A percentile compares a stretch with the other conserved stretches of the same genome.
phyloP scores from a whole-genome alignment of 2,113 vertebrate genomes.

The Sclerurus mexicanus region DNA sequence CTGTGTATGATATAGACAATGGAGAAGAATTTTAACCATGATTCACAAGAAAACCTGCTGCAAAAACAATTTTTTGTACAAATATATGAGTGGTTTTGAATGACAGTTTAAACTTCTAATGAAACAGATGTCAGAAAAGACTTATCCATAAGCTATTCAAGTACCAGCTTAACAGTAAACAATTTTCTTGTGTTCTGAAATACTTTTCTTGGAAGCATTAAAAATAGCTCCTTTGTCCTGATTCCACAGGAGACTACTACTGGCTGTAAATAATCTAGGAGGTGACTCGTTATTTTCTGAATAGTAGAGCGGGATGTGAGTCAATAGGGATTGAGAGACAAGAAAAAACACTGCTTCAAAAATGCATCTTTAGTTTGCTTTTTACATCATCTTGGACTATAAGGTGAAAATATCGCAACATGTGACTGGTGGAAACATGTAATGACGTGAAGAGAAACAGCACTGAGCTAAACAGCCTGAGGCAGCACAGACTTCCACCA shows the following conservation, averaged over 20 bases:
- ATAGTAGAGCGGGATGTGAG: neutral
- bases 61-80: neutral
- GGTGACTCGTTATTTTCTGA: neutral
- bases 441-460: neutral
- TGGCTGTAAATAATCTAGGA: neutral
- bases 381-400: neutral
- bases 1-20: neutral
- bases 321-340: neutral
- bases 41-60: neutral
- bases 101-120: neutral
- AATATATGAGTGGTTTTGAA: neutral
- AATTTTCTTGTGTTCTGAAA: neutral
- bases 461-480: neutral
- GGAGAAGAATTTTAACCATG: neutral
- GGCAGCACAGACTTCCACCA: neutral
- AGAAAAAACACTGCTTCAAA: neutral
- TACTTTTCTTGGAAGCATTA: neutral
- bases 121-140: constrained; percentile 7
- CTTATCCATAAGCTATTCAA: neutral
- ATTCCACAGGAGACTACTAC: neutral
- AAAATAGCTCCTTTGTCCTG: neutral
- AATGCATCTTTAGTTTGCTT: neutral
- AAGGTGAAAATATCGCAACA: neutral
- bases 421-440: accelerated
- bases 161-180: neutral